Evolutionary conservation across 2,888 invertebrate genomes (phyloP).

Genomic region (Acronicta aceris): DNA sequence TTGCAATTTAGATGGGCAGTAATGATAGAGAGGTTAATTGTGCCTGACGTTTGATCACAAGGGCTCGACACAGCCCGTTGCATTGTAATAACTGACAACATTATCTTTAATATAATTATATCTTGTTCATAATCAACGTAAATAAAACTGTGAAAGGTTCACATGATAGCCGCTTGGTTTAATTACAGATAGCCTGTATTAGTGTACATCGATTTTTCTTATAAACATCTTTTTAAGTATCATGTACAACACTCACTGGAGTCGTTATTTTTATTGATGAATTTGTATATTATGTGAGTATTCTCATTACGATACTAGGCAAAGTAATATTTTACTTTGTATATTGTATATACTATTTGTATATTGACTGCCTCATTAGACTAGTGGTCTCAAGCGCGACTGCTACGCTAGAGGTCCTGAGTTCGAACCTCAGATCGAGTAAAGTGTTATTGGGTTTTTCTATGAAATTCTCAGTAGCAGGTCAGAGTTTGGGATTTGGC

Average conservation of each 20-base stretch:
- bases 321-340: too few relatives aligned
- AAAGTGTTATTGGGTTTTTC: too few relatives aligned
- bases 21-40: constrained; percentile 80
- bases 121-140: constrained; percentile 48
- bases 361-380: too few relatives aligned
- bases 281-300: too few relatives aligned
- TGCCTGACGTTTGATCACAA: constrained; percentile 67
- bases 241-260: not conserved
- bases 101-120: constrained; percentile 58
- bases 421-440: too few relatives aligned
- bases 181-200: constrained; percentile 40
- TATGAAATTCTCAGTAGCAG: too few relatives aligned
- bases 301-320: too few relatives aligned
- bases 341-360: too few relatives aligned
- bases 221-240: constrained; percentile 9
- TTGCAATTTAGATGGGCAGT: constrained; percentile 84
- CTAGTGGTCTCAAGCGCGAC: too few relatives aligned
- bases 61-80: constrained; percentile 57
- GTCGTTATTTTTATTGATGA: not conserved
- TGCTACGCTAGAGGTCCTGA: too few relatives aligned
- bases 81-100: constrained; percentile 53
- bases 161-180: constrained; percentile 33
- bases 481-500: too few relatives aligned
- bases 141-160: constrained; percentile 53
- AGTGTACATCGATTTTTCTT: constrained; percentile 30